phyloP scores from a whole-genome alignment of 2,797 vertebrate species.

The Momotus momota region DNA sequence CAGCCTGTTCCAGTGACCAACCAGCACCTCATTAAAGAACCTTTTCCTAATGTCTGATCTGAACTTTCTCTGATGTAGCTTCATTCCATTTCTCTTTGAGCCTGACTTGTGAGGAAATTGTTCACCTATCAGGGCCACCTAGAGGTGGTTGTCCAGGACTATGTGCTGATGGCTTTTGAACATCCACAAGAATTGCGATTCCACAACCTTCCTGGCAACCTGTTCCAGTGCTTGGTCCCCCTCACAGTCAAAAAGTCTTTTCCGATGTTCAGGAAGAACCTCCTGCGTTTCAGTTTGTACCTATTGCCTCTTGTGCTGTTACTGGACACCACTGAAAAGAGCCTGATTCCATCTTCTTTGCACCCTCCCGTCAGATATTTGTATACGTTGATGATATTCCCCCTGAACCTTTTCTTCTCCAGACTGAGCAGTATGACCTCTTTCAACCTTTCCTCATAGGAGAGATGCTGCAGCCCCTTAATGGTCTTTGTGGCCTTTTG shows the following conservation, averaged over 20 bases:
- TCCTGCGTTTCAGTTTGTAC: background rate
- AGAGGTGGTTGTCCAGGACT: too few species aligned
- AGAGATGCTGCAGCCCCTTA: background rate
- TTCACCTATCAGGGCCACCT: background rate
- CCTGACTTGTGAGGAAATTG: background rate
- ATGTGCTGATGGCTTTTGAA: background rate
- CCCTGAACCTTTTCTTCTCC: too few species aligned
- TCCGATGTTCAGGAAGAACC: background rate
- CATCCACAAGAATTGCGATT: background rate
- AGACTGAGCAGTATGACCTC: too few species aligned
- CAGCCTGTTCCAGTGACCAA: background rate
- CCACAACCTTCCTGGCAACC: background rate
- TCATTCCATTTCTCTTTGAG: background rate
- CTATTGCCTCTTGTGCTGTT: background rate
- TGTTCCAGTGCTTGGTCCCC: background rate
- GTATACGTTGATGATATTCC: too few species aligned
- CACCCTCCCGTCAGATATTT: too few species aligned
- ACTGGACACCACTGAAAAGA: too few species aligned
- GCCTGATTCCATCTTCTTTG: too few species aligned
- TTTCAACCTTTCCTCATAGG: background rate
- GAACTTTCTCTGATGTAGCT: background rate
- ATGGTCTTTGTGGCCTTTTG: background rate
- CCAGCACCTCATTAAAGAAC: background rate
- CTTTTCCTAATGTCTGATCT: background rate
- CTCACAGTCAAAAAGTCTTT: background rate